Base-by-base conservation (phyloP, 2,113 vertebrate species). In the Callithrix jacchus region DNA sequence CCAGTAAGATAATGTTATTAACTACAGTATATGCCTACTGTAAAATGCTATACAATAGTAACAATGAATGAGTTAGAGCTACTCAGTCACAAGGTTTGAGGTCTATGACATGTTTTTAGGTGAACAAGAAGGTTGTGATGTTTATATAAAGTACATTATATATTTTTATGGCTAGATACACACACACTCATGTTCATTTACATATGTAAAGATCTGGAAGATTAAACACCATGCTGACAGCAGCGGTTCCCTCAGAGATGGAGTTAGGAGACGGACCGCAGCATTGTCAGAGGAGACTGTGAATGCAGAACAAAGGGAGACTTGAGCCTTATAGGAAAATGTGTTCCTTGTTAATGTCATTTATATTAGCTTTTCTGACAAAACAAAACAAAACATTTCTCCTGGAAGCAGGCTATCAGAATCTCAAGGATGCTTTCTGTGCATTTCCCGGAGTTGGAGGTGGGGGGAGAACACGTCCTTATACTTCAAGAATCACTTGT, bases 381-480 rank as follows among this genome's bases (percentile, higher is more conserved):
- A 87, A 91, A 87, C 74, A 40, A 21, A 70, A 79, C 20, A 87
- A 92, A 92, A 37, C 37, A 56, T 84, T 82, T 32, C 73, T 95
- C 54, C 83, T 70, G 30, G 58, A 9, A 54, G 17, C 30, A 54
- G 12, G 27, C 47, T 77, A 42, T 71, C 42, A 89, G n/a, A 86
- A 89, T 49, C 16, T 64, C 3, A 13, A 82, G 21, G 71, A 3
- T 45, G 7, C 17, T 80, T 77, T 58, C 42, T 35, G n/a, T 35
- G 30, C 42, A 61, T 14, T 27, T 14, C 66, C 37, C 7, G 73
- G 42, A 84, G n/a, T 7, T 40, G 27, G 27, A 86, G 6, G 3
- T n/a, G 2, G 8, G 18, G 5, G 1, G 18, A 4, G 2, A 83
- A 23, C 13, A 42, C 17, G 4, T 30, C 42, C 35, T 61, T 2